Evolutionary conservation across 2,888 invertebrate species (phyloP).

Genomic region (Athalia cordata): DNA sequence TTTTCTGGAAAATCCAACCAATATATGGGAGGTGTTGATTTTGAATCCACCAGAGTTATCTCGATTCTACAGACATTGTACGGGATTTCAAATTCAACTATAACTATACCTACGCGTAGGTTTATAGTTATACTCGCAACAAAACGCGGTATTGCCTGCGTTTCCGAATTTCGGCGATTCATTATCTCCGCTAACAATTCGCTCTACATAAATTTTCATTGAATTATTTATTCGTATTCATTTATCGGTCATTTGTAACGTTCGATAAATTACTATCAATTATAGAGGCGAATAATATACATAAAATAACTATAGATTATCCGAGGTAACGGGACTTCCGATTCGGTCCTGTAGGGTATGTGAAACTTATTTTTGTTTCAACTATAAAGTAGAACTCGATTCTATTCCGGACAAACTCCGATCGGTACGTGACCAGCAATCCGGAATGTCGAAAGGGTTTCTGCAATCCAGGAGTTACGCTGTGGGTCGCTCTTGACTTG

Average conservation of each 20-base stretch:
- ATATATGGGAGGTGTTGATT: background rate
- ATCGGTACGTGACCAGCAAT: slow-evolving; percentile 38
- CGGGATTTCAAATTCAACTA: background rate
- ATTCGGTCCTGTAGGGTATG: background rate
- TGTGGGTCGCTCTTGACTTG: slow-evolving; percentile 6
- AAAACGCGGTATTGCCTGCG: background rate
- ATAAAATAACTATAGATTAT: background rate
- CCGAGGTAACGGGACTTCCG: background rate
- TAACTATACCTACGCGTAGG: background rate
- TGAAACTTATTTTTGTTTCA: slow-evolving; percentile 5
- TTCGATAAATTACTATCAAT: too few relatives aligned
- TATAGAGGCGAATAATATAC: background rate
- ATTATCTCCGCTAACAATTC: background rate
- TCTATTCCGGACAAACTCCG: slow-evolving; percentile 27
- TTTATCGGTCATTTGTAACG: too few relatives aligned
- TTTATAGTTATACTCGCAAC: too few relatives aligned
- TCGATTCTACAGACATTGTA: background rate
- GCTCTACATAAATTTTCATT: too few relatives aligned
- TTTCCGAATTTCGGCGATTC: slow-evolving; percentile 7
- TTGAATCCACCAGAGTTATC: background rate
- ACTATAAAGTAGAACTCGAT: slow-evolving; percentile 9
- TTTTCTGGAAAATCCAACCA: background rate
- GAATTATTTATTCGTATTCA: too few relatives aligned
- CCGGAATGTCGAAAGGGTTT: slow-evolving; percentile 34
- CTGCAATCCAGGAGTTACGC: slow-evolving; percentile 21